Conservation (phyloP, 2,888 invertebrate species). For the Drosophila bunnanda region DNA sequence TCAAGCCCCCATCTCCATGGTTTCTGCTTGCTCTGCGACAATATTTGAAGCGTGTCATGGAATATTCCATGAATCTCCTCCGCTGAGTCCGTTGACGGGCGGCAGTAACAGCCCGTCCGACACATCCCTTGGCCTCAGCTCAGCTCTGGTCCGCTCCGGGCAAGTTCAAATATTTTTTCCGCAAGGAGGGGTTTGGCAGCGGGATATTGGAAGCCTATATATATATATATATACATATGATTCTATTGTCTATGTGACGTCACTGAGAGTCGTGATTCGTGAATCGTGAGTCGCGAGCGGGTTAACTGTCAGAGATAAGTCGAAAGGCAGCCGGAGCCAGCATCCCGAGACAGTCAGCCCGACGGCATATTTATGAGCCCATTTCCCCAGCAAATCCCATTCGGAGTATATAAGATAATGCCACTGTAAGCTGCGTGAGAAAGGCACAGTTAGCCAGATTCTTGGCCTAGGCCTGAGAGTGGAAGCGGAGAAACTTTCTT, state of each 20-base stretch:
- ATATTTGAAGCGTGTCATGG: conserved; percentile 78
- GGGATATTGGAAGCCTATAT: conserved; percentile 22
- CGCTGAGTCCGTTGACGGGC: conserved; percentile 39
- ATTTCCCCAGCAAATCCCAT: conserved; percentile 63
- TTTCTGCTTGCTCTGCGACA: conserved; percentile 68
- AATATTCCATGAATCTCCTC: conserved; percentile 64
- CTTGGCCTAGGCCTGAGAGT: conserved; percentile 24
- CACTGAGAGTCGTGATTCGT: conserved; percentile 27
- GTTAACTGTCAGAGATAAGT: conserved; percentile 54
- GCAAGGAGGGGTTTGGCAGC: conserved; percentile 2
- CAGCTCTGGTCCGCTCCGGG: conserved; percentile 26
- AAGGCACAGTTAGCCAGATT: conserved; percentile 61
- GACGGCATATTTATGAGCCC: conserved; percentile 68
- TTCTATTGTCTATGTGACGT: conserved; percentile 65
- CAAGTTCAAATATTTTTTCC: conserved; percentile 74
- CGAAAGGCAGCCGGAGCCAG: conserved; percentile 9
- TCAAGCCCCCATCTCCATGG: conserved; percentile 39
- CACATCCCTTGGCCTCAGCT: conserved; percentile 50
- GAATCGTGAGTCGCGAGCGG: conserved; percentile 17
- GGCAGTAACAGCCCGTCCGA: conserved; percentile 34
- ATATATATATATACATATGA: conserved; percentile 24
- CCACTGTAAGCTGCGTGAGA: conserved; percentile 71
- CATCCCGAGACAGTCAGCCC: conserved; percentile 22
- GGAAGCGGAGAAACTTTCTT: conserved; percentile 32
- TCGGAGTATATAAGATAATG: conserved; percentile 36